Conservation (phyloP, 2,113 vertebrate species). For the Proteles cristata region DNA sequence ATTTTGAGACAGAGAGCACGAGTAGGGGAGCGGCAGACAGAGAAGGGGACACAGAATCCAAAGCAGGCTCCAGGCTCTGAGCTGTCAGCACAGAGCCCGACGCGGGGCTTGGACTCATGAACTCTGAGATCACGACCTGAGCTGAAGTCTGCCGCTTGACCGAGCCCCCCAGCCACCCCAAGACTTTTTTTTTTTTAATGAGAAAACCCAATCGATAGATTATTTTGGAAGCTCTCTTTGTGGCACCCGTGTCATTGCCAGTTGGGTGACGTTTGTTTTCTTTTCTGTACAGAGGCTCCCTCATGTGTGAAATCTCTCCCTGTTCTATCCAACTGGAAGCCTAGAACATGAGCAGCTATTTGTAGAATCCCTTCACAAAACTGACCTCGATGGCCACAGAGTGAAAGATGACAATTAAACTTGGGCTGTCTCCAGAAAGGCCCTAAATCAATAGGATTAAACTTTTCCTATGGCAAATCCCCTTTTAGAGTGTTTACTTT, state of each 20-base stretch:
- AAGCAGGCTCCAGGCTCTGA: too few relatives aligned
- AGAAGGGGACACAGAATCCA: too few relatives aligned
- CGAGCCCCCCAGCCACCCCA: too few relatives aligned
- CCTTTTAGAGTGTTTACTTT: conserved; percentile 49
- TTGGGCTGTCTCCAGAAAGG: background rate
- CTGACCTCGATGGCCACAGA: conserved; percentile 18
- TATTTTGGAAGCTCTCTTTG: background rate
- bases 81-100: too few relatives aligned
- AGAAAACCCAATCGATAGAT: background rate
- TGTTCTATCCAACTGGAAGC: background rate
- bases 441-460: background rate
- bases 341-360: conserved; percentile 1
- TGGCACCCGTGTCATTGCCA: background rate
- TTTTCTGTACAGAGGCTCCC: conserved; percentile 10
- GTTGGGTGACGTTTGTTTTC: background rate
- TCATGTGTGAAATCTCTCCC: conserved; percentile 20
- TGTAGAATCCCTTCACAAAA: conserved; percentile 4
- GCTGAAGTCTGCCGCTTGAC: too few relatives aligned
- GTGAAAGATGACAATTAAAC: background rate
- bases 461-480: conserved; percentile 45
- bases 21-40: too few relatives aligned
- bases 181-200: background rate
- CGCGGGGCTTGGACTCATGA: too few relatives aligned
- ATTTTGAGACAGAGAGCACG: too few relatives aligned
- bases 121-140: too few relatives aligned